Evolutionary conservation across 1,140 invertebrate species (phyloP).

Genomic region (Sycobia sp.): DNA sequence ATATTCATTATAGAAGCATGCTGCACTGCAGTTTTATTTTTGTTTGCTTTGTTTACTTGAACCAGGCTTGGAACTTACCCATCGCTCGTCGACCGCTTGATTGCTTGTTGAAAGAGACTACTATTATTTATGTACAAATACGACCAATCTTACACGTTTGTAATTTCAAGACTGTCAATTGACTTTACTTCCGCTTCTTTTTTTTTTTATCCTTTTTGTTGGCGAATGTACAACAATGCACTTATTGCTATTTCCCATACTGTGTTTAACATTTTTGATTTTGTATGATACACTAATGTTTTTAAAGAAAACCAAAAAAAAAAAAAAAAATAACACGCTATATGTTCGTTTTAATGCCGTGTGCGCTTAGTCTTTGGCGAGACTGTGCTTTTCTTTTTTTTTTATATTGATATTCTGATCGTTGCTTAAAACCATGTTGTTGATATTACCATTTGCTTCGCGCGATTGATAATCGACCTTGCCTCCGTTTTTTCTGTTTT

Average conservation of each 20-base stretch:
- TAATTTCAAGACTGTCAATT: not conserved
- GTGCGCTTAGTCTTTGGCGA: constrained; percentile 36
- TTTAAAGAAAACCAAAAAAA: too few relatives aligned
- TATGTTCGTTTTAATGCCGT: constrained; percentile 23
- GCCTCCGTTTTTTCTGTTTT: not conserved
- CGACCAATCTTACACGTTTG: not conserved
- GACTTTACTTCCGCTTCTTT: constrained; percentile 6
- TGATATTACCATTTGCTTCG: not conserved
- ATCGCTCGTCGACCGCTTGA: constrained; percentile 7
- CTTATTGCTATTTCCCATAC: constrained; percentile 1
- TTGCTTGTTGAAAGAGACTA: constrained; percentile 1
- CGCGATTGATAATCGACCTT: not conserved
- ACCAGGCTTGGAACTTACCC: constrained; percentile 5
- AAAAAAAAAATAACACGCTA: too few relatives aligned
- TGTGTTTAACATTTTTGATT: constrained; percentile 9
- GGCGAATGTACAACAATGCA: not conserved
- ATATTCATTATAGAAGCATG: constrained; percentile 12
- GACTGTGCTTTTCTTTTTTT: constrained; percentile 24
- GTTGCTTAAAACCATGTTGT: constrained; percentile 26
- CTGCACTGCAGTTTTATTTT: constrained; percentile 12
- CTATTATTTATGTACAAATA: not conserved
- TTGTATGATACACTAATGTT: constrained; percentile 31
- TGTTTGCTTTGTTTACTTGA: too few relatives aligned
- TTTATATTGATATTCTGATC: constrained; percentile 21
- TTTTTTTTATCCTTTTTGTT: not conserved